phyloP scores from a whole-genome alignment of 2,797 vertebrate genomes.

The Gymnothorax reevesii region DNA sequence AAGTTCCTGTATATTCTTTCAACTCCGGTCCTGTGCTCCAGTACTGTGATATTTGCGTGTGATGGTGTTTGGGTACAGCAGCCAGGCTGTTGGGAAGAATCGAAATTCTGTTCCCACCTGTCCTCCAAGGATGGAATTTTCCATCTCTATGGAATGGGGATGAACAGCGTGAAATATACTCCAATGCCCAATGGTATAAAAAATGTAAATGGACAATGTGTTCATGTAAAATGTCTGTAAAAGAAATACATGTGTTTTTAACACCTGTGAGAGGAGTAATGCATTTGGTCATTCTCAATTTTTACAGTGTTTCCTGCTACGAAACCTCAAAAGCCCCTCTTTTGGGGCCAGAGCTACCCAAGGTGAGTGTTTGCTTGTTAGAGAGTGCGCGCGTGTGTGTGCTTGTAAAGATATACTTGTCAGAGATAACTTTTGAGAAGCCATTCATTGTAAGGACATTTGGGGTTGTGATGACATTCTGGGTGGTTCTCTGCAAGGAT shows the following conservation, averaged over 20 bases:
- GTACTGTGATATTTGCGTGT: neutral
- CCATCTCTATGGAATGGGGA: neutral
- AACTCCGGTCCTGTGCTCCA: neutral
- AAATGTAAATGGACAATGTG: neutral
- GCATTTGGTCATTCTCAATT: slow-evolving; percentile 2
- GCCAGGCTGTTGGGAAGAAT: neutral
- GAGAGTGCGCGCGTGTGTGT: slow-evolving; percentile 33
- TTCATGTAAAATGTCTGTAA: neutral
- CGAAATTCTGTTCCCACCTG: too few species aligned
- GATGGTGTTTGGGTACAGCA: neutral
- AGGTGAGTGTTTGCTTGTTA: slow-evolving; percentile 72
- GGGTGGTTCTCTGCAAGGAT: too few species aligned
- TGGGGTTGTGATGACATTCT: too few species aligned
- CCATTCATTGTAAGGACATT: too few species aligned
- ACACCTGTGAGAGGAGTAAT: neutral
- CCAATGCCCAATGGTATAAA: neutral
- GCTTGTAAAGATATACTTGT: too few species aligned
- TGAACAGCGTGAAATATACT: neutral
- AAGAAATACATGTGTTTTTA: neutral
- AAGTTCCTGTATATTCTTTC: neutral
- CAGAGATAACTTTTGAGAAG: too few species aligned
- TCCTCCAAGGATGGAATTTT: neutral
- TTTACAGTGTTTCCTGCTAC: slow-evolving; percentile 91
- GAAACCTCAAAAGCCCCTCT: slow-evolving; percentile 97
- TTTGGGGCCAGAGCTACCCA: slow-evolving; percentile 92